Percentiles rank a stretch among this genome's conserved stretches.
phyloP scores from a whole-genome alignment of 2,797 vertebrate species.

The Urophycis tenuis region DNA sequence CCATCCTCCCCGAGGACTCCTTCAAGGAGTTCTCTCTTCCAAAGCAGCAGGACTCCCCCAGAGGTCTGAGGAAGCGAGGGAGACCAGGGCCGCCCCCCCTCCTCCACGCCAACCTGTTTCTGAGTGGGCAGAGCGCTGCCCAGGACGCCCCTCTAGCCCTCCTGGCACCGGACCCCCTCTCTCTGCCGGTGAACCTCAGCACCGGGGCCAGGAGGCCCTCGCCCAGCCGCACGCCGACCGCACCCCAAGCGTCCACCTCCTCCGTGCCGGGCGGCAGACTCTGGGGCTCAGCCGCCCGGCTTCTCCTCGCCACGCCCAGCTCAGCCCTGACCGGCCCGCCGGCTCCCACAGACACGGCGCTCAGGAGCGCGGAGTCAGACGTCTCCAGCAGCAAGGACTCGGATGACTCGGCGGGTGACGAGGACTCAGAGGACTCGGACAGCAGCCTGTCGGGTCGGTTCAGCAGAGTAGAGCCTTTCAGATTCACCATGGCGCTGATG shows the following conservation, averaged over 20 bases:
- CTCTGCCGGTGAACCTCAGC: constrained; percentile 80
- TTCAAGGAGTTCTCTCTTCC: constrained; percentile 76
- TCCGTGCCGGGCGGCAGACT: constrained; percentile 63
- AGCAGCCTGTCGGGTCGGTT: constrained; percentile 87
- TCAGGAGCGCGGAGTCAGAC: constrained; percentile 79
- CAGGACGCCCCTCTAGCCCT: constrained; percentile 91
- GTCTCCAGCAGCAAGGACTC: constrained; percentile 86
- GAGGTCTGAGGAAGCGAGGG: constrained; percentile 76
- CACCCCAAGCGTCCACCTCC: constrained; percentile 62
- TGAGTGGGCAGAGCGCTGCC: constrained; percentile 70
- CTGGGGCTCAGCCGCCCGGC: constrained; percentile 63
- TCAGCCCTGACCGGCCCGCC: constrained; percentile 62
- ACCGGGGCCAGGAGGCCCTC: constrained; percentile 68
- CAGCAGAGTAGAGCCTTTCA: not conserved
- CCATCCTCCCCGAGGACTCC: constrained; percentile 72
- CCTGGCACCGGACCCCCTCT: constrained; percentile 71
- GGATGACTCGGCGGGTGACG: constrained; percentile 84
- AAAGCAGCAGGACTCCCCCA: constrained; percentile 73
- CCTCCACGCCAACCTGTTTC: constrained; percentile 78
- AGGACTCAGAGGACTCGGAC: constrained; percentile 77
- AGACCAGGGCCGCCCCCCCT: constrained; percentile 61
- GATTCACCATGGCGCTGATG: not conserved
- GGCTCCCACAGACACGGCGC: constrained; percentile 69
- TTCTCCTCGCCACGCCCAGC: constrained; percentile 53
- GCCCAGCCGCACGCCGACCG: constrained; percentile 51